Evolutionary conservation across 2,888 invertebrate genomes (phyloP).

Genomic region (Metacarcinus magister): DNA sequence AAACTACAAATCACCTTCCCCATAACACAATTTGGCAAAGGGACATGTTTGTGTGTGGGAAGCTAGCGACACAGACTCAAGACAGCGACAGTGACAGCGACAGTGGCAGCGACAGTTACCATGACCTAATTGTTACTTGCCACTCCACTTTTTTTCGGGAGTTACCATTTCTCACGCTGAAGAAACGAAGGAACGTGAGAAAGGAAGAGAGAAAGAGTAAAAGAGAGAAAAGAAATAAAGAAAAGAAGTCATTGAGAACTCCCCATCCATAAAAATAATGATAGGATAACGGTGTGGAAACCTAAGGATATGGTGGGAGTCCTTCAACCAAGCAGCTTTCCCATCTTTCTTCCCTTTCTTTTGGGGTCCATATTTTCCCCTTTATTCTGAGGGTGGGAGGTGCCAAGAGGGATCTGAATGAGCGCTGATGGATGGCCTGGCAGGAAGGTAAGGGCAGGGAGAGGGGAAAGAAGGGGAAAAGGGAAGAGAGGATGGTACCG

Average conservation of each 20-base stretch:
- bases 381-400: slow-evolving; percentile 36
- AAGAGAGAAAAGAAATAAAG: slow-evolving; percentile 34
- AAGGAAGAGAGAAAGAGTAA: slow-evolving; percentile 52
- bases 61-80: not conserved
- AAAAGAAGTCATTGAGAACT: not conserved
- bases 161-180: not conserved
- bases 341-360: slow-evolving; percentile 27
- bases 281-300: not conserved
- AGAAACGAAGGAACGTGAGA: slow-evolving; percentile 30
- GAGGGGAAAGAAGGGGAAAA: not conserved
- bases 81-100: not conserved
- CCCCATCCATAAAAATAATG: slow-evolving; percentile 40
- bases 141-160: not conserved
- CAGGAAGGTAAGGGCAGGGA: not conserved
- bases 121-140: not conserved
- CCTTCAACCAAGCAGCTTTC: not conserved
- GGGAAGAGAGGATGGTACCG: not conserved
- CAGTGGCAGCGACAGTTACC: not conserved
- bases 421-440: slow-evolving; percentile 43
- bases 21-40: not conserved
- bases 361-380: slow-evolving; percentile 21
- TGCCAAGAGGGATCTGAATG: slow-evolving; percentile 41
- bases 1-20: not conserved
- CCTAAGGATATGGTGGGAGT: not conserved
- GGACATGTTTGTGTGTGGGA: not conserved